phyloP scores from a whole-genome alignment of 1,140 invertebrate species.

The Bombus turneri region DNA sequence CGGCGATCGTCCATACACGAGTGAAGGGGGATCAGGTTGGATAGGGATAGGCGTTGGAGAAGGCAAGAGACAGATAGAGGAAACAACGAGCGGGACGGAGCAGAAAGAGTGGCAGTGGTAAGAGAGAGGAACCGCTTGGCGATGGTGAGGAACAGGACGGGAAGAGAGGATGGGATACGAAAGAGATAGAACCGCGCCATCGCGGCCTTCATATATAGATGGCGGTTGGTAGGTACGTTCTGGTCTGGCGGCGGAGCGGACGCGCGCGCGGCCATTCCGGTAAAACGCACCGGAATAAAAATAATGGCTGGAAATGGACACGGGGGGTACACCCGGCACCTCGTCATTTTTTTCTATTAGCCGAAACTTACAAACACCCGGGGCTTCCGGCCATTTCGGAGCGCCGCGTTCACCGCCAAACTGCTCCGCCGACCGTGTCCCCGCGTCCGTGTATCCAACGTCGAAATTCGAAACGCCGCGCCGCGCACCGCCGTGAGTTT shows the following conservation, averaged over 20 bases:
- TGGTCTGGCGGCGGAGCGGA: slow-evolving; percentile 52
- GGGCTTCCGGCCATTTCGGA: slow-evolving; percentile 75
- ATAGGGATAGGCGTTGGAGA: slow-evolving; percentile 12
- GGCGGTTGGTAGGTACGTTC: slow-evolving; percentile 48
- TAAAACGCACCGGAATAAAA: slow-evolving; percentile 79
- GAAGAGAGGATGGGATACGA: slow-evolving; percentile 22
- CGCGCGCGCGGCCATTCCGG: slow-evolving; percentile 68
- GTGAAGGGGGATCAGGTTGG: slow-evolving; percentile 8
- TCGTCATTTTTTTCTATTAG: slow-evolving; percentile 78
- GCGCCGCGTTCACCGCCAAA: slow-evolving; percentile 68
- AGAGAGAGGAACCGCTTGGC: slow-evolving; percentile 45
- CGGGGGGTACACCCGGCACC: slow-evolving; percentile 65
- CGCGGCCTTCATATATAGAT: slow-evolving; percentile 63
- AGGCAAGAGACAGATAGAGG: background rate
- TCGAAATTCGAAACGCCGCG: slow-evolving; percentile 65
- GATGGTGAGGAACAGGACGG: background rate
- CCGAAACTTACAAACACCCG: slow-evolving; percentile 76
- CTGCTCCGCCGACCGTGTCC: slow-evolving; percentile 64
- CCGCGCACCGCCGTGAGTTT: slow-evolving; percentile 41
- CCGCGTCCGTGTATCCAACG: slow-evolving; percentile 27
- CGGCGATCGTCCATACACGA: slow-evolving; percentile 35
- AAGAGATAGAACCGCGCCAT: slow-evolving; percentile 62
- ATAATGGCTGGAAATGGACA: slow-evolving; percentile 78
- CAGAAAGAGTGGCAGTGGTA: slow-evolving; percentile 37
- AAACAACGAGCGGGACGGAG: slow-evolving; percentile 36